Evolutionary conservation across 2,888 invertebrate species (phyloP), one percentile per base, ranked within the genome.

Genomic region (Suillia variegata): DNA sequence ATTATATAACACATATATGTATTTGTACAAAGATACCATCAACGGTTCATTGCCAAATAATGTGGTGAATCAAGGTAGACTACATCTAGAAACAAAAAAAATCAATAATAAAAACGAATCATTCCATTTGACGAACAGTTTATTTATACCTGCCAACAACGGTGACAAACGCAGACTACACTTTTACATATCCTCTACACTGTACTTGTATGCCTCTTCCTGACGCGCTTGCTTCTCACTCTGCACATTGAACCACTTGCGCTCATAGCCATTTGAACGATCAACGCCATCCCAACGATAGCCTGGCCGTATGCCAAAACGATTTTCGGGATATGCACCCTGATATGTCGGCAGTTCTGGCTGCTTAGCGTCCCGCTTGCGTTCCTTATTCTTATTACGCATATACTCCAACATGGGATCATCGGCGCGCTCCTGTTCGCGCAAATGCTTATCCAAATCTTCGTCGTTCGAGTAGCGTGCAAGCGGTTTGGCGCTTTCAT

Each of bases 211-310:
- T 0, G 92, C 91, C 74, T 96, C 94, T 71, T 94, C 92, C 67
- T 90, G 88, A 0, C 86, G 80, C 0, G 97, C 96, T 67, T 87
- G 88, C 67, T 85, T 87, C 20, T 89, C 87, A 79, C 89, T 94
- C 67, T 88, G 87, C 12, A 87, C 85, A n/a, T 89, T 88, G 76
- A 96, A 94, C 86, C 90, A 91, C 73, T 92, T 90, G 72, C 89
- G 90, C 80, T 99, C 99, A 79, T 96, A 99, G 0, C 98, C 98
- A 81, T 92, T 98, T 4, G 96, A 97, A 20, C 99, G 85, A 82
- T 99, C 95, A 0, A 99, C 98, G 0, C 99, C 99, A 79, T 99
- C 99, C 99, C 99, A 99, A 13, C 97, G 86, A 82, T 95, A 92
- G 0, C 99, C 99, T 0, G 99, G 99, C 8, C 87, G 84, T 56